A percentile compares a stretch with the other conserved stretches of the same genome.
Conservation (phyloP, 2,113 vertebrate species). For the Ancistrus triradiatus region DNA sequence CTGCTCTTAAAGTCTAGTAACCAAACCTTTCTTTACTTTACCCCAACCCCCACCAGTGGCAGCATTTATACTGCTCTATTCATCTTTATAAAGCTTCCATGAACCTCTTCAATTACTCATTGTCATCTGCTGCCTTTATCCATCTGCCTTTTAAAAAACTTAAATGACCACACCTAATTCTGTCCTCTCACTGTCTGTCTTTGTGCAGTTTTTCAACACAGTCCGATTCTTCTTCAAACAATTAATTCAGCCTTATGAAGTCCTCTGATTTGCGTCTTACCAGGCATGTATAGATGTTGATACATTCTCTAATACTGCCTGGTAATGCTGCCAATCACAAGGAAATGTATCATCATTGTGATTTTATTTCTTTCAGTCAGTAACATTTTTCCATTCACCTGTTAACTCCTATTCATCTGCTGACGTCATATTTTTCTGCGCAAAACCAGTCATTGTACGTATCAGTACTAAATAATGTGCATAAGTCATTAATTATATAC, state of each 20-base stretch:
- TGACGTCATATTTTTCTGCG: too few relatives aligned
- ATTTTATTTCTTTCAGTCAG: not conserved
- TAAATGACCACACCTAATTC: conserved; percentile 18
- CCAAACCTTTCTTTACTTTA: conserved; percentile 41
- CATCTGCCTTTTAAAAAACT: conserved; percentile 1
- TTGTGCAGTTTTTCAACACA: conserved; percentile 32
- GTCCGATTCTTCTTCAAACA: conserved; percentile 1
- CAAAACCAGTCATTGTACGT: too few relatives aligned
- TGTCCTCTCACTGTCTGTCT: conserved; percentile 14
- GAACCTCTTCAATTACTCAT: conserved; percentile 16
- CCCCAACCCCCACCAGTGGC: conserved; percentile 12
- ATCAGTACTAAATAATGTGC: too few relatives aligned
- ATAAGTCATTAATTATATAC: too few relatives aligned
- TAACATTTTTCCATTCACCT: not conserved
- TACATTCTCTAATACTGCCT: conserved; percentile 86
- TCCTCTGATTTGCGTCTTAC: conserved; percentile 78
- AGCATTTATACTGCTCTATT: conserved; percentile 18
- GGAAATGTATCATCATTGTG: conserved; percentile 34
- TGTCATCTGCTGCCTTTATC: conserved; percentile 4
- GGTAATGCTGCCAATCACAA: conserved; percentile 80
- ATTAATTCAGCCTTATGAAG: conserved; percentile 20
- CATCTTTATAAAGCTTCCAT: conserved; percentile 17
- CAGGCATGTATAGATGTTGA: conserved; percentile 82
- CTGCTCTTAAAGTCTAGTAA: conserved; percentile 34
- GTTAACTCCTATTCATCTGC: not conserved